phyloP scores from a whole-genome alignment of 2,797 vertebrate species.

The Cynodonichthys magdalenae region DNA sequence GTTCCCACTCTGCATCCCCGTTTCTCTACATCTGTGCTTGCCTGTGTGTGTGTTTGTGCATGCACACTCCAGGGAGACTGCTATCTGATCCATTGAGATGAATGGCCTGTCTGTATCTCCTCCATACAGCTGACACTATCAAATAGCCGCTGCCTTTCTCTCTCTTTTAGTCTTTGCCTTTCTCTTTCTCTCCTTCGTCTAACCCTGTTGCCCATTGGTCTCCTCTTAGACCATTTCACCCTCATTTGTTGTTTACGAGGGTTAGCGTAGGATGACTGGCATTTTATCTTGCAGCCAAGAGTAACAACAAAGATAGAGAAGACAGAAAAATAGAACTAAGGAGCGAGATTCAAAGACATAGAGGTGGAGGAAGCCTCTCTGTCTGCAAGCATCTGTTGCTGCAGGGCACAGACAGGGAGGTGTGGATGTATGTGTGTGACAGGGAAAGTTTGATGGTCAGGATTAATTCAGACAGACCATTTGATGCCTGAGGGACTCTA shows the following conservation, averaged over 20 bases:
- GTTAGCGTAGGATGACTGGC: slow-evolving; percentile 65
- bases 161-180: slow-evolving; percentile 42
- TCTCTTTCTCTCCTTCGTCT: slow-evolving; percentile 32
- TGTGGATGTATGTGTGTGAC: slow-evolving; percentile 41
- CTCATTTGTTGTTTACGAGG: slow-evolving; percentile 76
- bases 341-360: slow-evolving; percentile 46
- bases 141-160: slow-evolving; percentile 69
- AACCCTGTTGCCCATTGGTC: slow-evolving; percentile 48
- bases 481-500: slow-evolving; percentile 69
- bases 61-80: slow-evolving; percentile 51
- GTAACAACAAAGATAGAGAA: slow-evolving; percentile 54
- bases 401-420: slow-evolving; percentile 48
- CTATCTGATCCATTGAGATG: slow-evolving; percentile 83
- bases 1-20: slow-evolving; percentile 8
- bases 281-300: slow-evolving; percentile 65
- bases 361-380: slow-evolving; percentile 47
- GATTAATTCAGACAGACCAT: slow-evolving; percentile 75
- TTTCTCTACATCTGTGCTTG: slow-evolving; percentile 5
- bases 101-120: slow-evolving; percentile 80
- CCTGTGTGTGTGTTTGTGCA: neutral
- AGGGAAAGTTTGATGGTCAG: slow-evolving; percentile 57
- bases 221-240: slow-evolving; percentile 49
- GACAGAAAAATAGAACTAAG: slow-evolving; percentile 50
- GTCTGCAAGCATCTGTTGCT: slow-evolving; percentile 70
- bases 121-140: slow-evolving; percentile 77